These are phyloP conservation scores for Haplotaxodon microlepis DNA, from an alignment of 2,113 vertebrate species.

Conservation along the genomic window DNA sequence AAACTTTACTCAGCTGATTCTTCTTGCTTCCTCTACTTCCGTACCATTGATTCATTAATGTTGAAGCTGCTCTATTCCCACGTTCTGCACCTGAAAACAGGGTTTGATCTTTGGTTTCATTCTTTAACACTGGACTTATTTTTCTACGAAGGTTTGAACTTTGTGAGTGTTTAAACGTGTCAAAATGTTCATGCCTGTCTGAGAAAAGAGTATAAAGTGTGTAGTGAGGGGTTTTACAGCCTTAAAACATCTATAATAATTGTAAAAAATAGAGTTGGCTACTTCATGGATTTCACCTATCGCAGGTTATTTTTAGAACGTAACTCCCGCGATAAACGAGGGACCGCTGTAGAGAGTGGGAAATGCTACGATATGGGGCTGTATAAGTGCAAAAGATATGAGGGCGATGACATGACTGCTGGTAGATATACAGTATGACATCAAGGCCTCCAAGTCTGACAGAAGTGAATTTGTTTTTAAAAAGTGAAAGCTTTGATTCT, in stretches of 20 bases:
- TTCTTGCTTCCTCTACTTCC: no score
- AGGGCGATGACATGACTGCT: background rate
- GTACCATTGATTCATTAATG: no score
- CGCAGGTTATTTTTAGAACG: fast-evolving
- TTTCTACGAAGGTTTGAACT: no score
- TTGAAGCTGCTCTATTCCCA: no score
- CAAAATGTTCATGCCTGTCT: no score
- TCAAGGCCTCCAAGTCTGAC: background rate
- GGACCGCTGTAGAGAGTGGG: background rate
- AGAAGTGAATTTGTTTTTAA: background rate
- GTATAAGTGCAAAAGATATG: background rate
- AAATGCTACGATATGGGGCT: background rate
- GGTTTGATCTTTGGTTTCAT: no score
- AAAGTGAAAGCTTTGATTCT: background rate
- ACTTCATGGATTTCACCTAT: background rate
- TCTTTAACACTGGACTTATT: no score
- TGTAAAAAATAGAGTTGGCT: background rate
- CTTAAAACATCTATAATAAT: background rate
- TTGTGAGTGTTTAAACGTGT: no score
- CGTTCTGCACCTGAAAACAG: no score
- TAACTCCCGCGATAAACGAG: background rate
- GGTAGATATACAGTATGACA: background rate
- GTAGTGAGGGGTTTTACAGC: background rate
- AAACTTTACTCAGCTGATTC: no score
- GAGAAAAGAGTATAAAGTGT: no score